Evolutionary conservation across 2,113 vertebrate species (phyloP), one percentile per base, ranked within the genome.

Genomic region (Diadophis punctatus): DNA sequence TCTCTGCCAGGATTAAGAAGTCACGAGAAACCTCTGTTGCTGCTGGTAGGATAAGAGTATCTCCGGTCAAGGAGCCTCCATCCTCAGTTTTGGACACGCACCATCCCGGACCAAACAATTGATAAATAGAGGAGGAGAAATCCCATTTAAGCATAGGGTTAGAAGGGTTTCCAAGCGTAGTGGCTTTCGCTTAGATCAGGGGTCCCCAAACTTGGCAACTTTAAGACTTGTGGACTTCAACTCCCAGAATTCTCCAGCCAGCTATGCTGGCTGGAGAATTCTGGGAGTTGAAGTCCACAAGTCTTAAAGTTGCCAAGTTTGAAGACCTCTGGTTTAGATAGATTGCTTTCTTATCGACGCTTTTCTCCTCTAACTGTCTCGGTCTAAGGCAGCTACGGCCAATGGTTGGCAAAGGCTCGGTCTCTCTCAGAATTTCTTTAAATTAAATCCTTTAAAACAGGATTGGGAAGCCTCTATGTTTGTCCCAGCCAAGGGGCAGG

Each of bases 401-500:
- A 0, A 14, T 0, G 0, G 74, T 1, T 3, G 16, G 10, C 2
- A 0, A 4, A 0, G 0, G 4, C n/a, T 16, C 88, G 48, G 9
- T 46, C 14, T 34, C 92, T 93, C 89, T 74, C 18, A 80, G 5
- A 18, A 16, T 22, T 80, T 39, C 0, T 1, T 10, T 0, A 4
- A 53, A 68, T 0, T 18, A 20, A 8, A 0, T 2, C 0, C 0
- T 1, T 10, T 0, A 4, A 87, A 0, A 7, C 25, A 0, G 30
- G 52, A 97, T 97, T 97, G 97, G 97, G 0, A 18, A 0, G 0
- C 0, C 1, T 0, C 0, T 3, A 0, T 92, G 95, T 93, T 92
- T 95, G 93, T 97, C 0, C 68, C 1, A 94, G 97, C 97, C 96
- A 97, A 0, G 25, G 7, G 1, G 10, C 43, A 25, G 0, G 1